A percentile compares a stretch with the other conserved stretches of the same genome.
These are phyloP conservation scores for Pangasianodon gigas DNA, from an alignment of 2,113 vertebrate species.

Conservation along the genomic window DNA sequence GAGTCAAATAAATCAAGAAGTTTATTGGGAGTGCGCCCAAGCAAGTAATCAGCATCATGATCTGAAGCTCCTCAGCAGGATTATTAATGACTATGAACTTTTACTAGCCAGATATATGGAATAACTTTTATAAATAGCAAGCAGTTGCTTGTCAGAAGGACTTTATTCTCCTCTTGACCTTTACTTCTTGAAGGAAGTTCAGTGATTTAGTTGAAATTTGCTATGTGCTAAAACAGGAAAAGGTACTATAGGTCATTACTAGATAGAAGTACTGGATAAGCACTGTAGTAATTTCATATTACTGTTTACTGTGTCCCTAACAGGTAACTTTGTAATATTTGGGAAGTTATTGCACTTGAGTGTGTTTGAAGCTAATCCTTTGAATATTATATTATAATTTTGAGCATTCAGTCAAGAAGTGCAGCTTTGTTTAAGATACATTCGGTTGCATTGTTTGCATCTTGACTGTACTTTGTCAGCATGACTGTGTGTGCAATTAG, in stretches of 20 bases:
- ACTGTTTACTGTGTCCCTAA: neutral
- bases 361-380: neutral
- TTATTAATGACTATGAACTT: conserved; percentile 49
- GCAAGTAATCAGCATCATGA: conserved; percentile 52
- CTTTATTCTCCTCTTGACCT: neutral
- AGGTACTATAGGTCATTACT: neutral
- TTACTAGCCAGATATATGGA: neutral
- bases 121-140: neutral
- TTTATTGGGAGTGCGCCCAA: neutral
- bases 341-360: neutral
- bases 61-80: neutral
- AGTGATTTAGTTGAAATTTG: neutral
- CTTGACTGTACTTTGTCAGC: neutral
- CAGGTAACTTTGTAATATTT: neutral
- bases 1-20: conserved; percentile 4
- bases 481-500: neutral
- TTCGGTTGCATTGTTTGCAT: neutral
- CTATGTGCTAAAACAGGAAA: neutral
- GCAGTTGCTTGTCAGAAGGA: neutral
- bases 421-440: neutral
- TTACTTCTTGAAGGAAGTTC: neutral
- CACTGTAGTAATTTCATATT: neutral
- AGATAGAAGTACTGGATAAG: neutral
- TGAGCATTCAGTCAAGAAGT: neutral
- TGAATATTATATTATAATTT: neutral